Base-by-base conservation (phyloP, 2,797 vertebrate species). In the Sebastes trivittatus region DNA sequence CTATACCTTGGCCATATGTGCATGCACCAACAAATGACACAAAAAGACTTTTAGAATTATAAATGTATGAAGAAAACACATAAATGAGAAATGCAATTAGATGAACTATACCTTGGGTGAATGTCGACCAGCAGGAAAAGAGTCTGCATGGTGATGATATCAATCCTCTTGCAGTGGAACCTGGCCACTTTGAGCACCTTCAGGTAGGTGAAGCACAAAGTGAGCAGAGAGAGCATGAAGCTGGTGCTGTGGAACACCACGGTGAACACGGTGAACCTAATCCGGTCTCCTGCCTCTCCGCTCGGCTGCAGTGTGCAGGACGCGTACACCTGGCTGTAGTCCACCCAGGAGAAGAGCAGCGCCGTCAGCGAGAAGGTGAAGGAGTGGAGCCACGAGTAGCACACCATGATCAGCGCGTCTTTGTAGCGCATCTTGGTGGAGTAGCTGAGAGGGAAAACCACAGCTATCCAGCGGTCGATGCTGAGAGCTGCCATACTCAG, bases 91-190 rank as follows among this genome's bases (percentile, higher is more conserved):
- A 23, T 18, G 22, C 25, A 46, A 13, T 10, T 32, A 32, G 13
- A 4, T 11, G 25, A 55, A 11, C 10, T 96, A 42, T 42, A 96
- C 97, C 97, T 97, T 74, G 97, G 97, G 72, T 97, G 97, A 79
- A 97, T 97, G 89, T 97, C 97, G 62, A 97, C 96, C 80, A 97
- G 94, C 78, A 97, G 94, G 88, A 97, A 96, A 7, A 97, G 95
- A 32, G 95, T 97, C 93, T 97, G 97, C 96, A 96, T 96, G 88
- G 97, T 96, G 80, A 97, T 97, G 6, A 97, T 89, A 89, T 97
- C 95, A 78, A 97, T 96, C 92, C 95, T 87, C 87, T 95, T 96
- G 95, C 97, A 97, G 90, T 96, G 97, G 87, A 97, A 97, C 63
- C 96, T 91, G 52, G 96, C 96, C 68, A 96, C 96, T 92, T 95